Base-by-base conservation (phyloP, 1,140 invertebrate genomes). In the Bombus turneri region DNA sequence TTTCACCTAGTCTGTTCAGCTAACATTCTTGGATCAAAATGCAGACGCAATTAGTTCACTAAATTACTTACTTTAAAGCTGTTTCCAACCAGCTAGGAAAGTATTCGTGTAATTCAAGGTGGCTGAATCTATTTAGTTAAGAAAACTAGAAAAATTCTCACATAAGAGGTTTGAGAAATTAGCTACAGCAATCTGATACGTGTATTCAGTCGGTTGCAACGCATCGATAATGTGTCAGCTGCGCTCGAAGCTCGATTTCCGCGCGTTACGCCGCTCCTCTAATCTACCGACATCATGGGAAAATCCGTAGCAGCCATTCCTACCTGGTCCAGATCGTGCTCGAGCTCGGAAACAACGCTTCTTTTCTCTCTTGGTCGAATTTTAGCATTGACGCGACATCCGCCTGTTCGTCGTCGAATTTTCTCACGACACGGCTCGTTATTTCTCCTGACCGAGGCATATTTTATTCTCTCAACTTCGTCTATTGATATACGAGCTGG, bases 401-500 rank as follows among this genome's bases (percentile, higher is more conserved):
- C 64, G 64, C 71, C 31, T 18, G 34, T 62, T 75, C 43, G 41
- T 69, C 71, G 62, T 39, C n/a, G 59, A 68, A 64, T 90, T 90
- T 90, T 90, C 88, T 90, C 88, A 90, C 75, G 78, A 71, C 66
- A 81, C 73, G 74, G 79, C 71, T 87, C 82, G 76, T 90, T 90
- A 90, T 80, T 83, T 82, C 82, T 80, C 41, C 41, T 5, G 68
- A 39, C 66, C 66, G 77, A 62, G 8, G 37, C 41, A 43, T 68
- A 83, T 79, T 90, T 90, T 90, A 90, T 87, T 59, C 85, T 28
- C 1, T 37, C 73, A 3, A 1, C 41, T 71, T 53, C 64, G 74
- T 68, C 57, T 13, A 31, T 66, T 91, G 91, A 91, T 91, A 91
- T 91, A 91, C 87, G 86, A 86, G 76, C 57, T 34, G 39, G 71